Conservation (phyloP, 2,888 invertebrate species). For the Trisateles emortualis region DNA sequence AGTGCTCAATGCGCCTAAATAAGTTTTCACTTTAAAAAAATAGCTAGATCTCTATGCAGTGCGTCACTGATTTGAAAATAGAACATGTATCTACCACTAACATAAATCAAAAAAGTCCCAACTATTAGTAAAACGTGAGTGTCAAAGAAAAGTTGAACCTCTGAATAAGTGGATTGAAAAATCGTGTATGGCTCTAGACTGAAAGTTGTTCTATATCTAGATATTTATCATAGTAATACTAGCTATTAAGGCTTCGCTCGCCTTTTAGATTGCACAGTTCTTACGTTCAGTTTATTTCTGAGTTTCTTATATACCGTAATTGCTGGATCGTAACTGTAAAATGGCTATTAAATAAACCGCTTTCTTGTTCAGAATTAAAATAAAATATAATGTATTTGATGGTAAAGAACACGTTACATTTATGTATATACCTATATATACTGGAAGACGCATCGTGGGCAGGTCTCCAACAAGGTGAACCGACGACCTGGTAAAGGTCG, state of each 20-base stretch:
- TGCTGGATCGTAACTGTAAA: background rate
- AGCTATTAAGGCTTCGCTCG: background rate
- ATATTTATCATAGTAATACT: background rate
- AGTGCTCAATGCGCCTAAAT: too few relatives aligned
- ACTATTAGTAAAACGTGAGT: background rate
- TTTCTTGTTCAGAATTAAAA: background rate
- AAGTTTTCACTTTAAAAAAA: too few relatives aligned
- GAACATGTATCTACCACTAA: background rate
- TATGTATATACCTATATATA: background rate
- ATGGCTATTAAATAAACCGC: background rate
- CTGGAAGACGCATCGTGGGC: too few relatives aligned
- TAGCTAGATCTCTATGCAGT: too few relatives aligned
- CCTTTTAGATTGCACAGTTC: background rate
- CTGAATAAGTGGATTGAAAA: slow-evolving; percentile 5
- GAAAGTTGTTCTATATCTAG: background rate
- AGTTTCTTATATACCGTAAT: background rate
- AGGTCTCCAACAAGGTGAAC: too few relatives aligned
- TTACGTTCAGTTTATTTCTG: background rate
- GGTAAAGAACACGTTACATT: background rate
- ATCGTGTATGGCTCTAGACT: slow-evolving; percentile 6
- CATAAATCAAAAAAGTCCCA: background rate
- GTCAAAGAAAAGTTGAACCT: background rate
- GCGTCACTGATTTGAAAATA: too few relatives aligned
- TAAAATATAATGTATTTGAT: background rate
- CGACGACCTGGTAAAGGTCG: too few relatives aligned